Conservation (phyloP, 2,113 vertebrate genomes). For the Balaeniceps rex region DNA sequence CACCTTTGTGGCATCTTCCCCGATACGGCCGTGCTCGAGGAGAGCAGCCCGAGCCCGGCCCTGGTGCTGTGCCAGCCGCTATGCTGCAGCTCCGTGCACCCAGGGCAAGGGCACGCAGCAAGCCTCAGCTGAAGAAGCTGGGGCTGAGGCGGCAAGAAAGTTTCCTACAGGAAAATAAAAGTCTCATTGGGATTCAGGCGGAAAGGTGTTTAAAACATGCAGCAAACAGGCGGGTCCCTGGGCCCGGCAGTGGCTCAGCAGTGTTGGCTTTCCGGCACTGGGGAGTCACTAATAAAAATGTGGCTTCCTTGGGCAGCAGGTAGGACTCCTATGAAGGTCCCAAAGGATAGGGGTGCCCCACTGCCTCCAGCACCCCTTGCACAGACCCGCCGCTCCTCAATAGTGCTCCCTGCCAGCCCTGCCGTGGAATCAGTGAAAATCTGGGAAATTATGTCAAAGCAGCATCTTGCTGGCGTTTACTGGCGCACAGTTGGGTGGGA, state of each 20-base stretch:
- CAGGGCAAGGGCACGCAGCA: not conserved
- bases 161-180: not conserved
- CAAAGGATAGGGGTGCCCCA: not conserved
- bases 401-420: not conserved
- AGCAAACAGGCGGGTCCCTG: not conserved
- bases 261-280: not conserved
- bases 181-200: not conserved
- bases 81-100: accelerated
- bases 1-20: not conserved
- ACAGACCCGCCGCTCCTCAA: not conserved
- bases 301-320: not conserved
- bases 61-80: accelerated
- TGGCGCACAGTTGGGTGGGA: not conserved
- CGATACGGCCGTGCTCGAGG: accelerated
- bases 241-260: not conserved
- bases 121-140: not conserved
- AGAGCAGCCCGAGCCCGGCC: not conserved
- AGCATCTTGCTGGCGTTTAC: not conserved
- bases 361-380: accelerated
- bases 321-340: not conserved
- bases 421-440: not conserved
- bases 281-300: not conserved
- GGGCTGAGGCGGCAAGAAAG: not conserved
- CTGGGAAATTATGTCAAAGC: not conserved
- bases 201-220: not conserved